Evolutionary conservation across 2,888 invertebrate genomes (phyloP).

Genomic region (Serripes groenlandicus): DNA sequence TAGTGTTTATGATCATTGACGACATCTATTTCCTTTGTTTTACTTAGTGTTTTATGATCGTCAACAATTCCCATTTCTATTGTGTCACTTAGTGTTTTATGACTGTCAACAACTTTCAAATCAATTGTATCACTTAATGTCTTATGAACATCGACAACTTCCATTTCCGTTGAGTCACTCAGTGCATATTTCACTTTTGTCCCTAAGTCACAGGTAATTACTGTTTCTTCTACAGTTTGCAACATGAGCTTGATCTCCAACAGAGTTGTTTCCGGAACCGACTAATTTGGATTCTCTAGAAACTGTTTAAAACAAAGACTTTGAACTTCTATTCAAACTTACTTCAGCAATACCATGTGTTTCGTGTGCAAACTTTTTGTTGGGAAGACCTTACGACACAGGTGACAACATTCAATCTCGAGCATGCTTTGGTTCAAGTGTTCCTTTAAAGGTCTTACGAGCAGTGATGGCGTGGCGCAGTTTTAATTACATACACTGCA

Average conservation of each 20-base stretch:
- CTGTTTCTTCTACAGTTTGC: neutral
- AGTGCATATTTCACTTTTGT: neutral
- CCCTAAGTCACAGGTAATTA: neutral
- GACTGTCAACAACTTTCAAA: too few species aligned
- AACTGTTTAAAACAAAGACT: too few species aligned
- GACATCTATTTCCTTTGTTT: too few species aligned
- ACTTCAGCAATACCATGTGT: conserved; percentile 5
- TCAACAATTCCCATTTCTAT: too few species aligned
- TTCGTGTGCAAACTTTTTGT: neutral
- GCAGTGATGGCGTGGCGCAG: neutral
- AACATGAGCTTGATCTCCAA: too few species aligned
- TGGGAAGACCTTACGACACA: conserved; percentile 17
- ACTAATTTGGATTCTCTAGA: too few species aligned
- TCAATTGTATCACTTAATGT: too few species aligned
- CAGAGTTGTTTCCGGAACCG: too few species aligned
- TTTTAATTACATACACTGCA: conserved; percentile 3
- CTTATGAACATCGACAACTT: too few species aligned
- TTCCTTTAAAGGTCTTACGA: neutral
- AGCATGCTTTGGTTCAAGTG: neutral
- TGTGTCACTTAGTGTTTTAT: too few species aligned
- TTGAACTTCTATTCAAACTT: neutral
- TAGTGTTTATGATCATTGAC: too few species aligned
- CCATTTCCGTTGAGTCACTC: neutral
- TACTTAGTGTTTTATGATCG: too few species aligned
- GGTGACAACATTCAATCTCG: conserved; percentile 26